A percentile compares a stretch with the other conserved stretches of the same genome.
These are phyloP conservation scores for Sinella curviseta DNA, from an alignment of 1,140 invertebrate species.

Conservation along the genomic window DNA sequence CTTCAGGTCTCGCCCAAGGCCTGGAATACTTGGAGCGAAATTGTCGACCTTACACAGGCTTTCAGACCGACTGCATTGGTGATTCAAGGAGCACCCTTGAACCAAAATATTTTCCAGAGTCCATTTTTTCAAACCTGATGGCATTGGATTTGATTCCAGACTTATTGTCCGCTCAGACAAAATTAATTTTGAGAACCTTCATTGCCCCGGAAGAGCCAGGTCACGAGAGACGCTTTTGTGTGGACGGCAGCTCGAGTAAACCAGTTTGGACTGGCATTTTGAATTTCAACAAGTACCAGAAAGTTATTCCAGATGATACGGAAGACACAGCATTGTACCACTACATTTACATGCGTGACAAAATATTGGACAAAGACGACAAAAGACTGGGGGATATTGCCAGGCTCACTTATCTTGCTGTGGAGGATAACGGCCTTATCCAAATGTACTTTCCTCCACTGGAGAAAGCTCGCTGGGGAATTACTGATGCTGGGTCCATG, in stretches of 20 bases:
- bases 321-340: conserved; percentile 18
- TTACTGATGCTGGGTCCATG: not conserved
- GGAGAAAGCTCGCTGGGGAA: not conserved
- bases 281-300: conserved; percentile 30
- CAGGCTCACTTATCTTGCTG: conserved; percentile 13
- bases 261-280: not conserved
- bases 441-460: conserved; percentile 22
- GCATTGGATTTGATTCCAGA: conserved; percentile 7
- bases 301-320: conserved; percentile 29
- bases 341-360: conserved; percentile 13
- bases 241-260: too few species aligned
- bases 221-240: too few species aligned
- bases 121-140: conserved; percentile 3
- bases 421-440: not conserved
- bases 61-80: conserved; percentile 18
- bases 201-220: not conserved
- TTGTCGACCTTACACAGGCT: not conserved
- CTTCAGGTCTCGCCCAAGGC: too few species aligned
- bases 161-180: not conserved
- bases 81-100: not conserved
- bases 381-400: not conserved
- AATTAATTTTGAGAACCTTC: not conserved
- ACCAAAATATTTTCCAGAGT: not conserved
- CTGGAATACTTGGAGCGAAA: not conserved
- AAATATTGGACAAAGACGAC: not conserved